phyloP scores from a whole-genome alignment of 2,888 invertebrate genomes.

The Nemotelus pantherinus region DNA sequence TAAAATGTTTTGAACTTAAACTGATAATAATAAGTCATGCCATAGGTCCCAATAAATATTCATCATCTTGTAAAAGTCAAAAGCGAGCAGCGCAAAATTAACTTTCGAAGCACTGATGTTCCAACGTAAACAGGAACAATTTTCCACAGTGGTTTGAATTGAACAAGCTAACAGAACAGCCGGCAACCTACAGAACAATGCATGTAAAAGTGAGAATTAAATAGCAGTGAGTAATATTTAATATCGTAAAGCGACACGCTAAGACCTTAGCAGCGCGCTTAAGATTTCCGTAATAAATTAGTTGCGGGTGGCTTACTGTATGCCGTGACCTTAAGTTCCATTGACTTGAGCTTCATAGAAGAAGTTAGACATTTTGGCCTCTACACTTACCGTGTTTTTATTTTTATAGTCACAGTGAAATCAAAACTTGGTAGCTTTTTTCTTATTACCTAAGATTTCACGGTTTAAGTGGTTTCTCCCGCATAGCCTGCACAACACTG shows the following conservation, averaged over 20 bases:
- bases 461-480: slow-evolving; percentile 5
- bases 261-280: slow-evolving; percentile 33
- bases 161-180: slow-evolving; percentile 3
- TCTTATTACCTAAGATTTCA: neutral
- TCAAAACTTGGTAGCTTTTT: neutral
- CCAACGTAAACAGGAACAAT: slow-evolving; percentile 24
- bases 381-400: slow-evolving; percentile 17
- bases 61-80: too few species aligned
- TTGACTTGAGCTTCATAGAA: neutral
- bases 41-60: too few species aligned
- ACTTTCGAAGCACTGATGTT: neutral
- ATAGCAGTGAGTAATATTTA: neutral
- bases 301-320: slow-evolving; percentile 36
- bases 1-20: neutral
- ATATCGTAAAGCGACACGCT: slow-evolving; percentile 2
- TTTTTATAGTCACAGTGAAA: slow-evolving; percentile 7
- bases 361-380: slow-evolving; percentile 20
- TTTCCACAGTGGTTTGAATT: neutral
- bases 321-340: slow-evolving; percentile 36
- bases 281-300: slow-evolving; percentile 42
- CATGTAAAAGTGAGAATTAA: slow-evolving; percentile 22
- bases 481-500: neutral
- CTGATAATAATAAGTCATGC: too few species aligned
- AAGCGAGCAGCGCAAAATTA: neutral
- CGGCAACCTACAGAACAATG: slow-evolving; percentile 29